Evolutionary conservation across 2,797 vertebrate genomes (phyloP), one percentile per base, ranked within the genome.

Genomic region (Eleutherodactylus coqui): DNA sequence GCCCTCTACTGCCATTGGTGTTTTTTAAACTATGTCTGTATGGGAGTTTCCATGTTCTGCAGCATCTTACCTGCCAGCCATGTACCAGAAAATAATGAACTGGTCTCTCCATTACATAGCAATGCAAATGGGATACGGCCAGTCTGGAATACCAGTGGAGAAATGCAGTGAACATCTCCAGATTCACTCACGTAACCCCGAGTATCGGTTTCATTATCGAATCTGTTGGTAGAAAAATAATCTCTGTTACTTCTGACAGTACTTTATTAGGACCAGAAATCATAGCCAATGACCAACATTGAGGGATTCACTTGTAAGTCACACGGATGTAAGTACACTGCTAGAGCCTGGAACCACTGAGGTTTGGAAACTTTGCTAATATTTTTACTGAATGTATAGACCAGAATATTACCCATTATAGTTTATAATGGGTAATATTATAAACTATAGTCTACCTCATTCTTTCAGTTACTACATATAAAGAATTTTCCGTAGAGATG

Each of bases 91-190:
- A 91, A 91, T 0, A 51, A 93, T 89, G 95, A 98, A 0, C 91
- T 94, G 0, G 6, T 41, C 4, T 94, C 96, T 0, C 93, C 64
- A 69, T 95, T 94, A 55, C 93, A 83, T 13, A 97, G 97, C 88
- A 99, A 78, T 0, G 93, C 90, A 86, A 99, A 92, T 17, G 94
- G 91, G 85, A 98, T 85, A 89, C 94, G 95, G 53, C 98, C 97
- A 0, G 95, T 96, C 90, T 97, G 93, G 0, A 95, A 98, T 72
- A 99, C 89, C 43, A 98, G 87, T 0, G 98, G 98, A 0, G 98
- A 97, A 88, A 97, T 93, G 21, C 98, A 99, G 83, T 98, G 96
- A n/a, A 93, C 96, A 49, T n/a, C 89, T 0, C 92, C 90, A n/a
- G 89, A 58, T 1, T 19, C 32, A n/a, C 91, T 94, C 34, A 97